Base-by-base conservation (phyloP, 2,113 vertebrate species). In the Xyliphius kryptos region DNA sequence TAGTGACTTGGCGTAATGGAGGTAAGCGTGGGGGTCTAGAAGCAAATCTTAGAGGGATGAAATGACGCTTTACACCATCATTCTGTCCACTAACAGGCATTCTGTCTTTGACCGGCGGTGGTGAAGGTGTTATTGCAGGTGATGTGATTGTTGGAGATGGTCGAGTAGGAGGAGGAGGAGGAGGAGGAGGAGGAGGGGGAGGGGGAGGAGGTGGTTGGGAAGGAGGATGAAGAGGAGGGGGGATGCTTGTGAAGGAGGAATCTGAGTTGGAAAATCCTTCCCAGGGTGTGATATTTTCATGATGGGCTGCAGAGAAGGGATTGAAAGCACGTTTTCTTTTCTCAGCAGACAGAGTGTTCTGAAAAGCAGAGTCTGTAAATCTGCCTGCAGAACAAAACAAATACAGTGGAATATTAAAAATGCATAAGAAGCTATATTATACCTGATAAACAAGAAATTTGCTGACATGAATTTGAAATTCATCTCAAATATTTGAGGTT, bases 221-320 rank as follows among this genome's bases (percentile, higher is more conserved):
- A 61, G 69, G 44, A 54, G 66, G 10, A 58, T 77, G 71, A 5
- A 64, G 44, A 12, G 64, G 70, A 8, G 56, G 56, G 2, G 78
- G 76, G 13, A 87, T 76, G 41, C 69, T 59, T 6, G 75, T 58
- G 17, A 89, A 86, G 36, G 83, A 88, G 38, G 83, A 83, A 10
- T 88, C 84, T 0, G 81, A 82, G n/a, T 83, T 78, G 15, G 74
- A 79, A n/a, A 72, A 67, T 10, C 79, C 74, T 48, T 74, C 81
- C 89, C 89, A 89, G 2, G 89, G 86, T 0, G 84, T 67, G 69
- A 90, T 76, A 61, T 66, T 74, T 22, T 80, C 76, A 1, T 75
- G 69, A 52, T 59, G 51, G 59, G 70, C 64, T 48, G 74, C 61
- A 8, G 76, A 60, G 48, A 71, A 63, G 6, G 55, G 63, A 51